phyloP scores from a whole-genome alignment of 2,888 invertebrate species.

The Archaeoteleia sp. region DNA sequence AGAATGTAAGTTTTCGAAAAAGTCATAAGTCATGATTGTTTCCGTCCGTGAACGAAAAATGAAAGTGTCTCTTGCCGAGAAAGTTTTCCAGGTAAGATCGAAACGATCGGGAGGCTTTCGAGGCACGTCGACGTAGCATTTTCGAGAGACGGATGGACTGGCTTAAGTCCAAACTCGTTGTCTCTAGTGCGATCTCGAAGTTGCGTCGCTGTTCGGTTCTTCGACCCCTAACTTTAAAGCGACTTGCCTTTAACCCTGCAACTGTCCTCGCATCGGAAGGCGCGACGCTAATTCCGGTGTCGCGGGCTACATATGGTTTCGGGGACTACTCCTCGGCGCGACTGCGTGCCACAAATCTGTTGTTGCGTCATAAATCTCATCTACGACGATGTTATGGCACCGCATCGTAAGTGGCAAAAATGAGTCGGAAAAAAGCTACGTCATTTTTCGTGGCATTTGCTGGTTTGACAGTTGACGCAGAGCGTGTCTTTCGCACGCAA shows the following conservation, averaged over 20 bases:
- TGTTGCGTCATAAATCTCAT: slow-evolving; percentile 12
- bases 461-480: too few species aligned
- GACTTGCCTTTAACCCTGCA: slow-evolving; percentile 38
- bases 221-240: slow-evolving; percentile 37
- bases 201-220: slow-evolving; percentile 33
- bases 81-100: slow-evolving; percentile 9
- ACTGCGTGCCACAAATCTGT: slow-evolving; percentile 2
- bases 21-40: too few species aligned
- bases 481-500: too few species aligned
- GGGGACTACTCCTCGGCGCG: not conserved
- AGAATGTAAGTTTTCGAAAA: too few species aligned
- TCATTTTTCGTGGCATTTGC: too few species aligned
- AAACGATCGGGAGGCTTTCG: slow-evolving; percentile 37
- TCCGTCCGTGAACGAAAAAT: too few species aligned
- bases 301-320: not conserved
- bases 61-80: too few species aligned
- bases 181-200: slow-evolving; percentile 33
- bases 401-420: not conserved
- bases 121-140: slow-evolving; percentile 39
- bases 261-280: slow-evolving; percentile 15
- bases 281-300: slow-evolving; percentile 20
- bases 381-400: slow-evolving; percentile 5
- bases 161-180: slow-evolving; percentile 48
- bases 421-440: too few species aligned
- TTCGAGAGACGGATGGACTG: slow-evolving; percentile 45